Conservation (phyloP, 2,797 vertebrate genomes). For the Gephyroberyx darwinii region DNA sequence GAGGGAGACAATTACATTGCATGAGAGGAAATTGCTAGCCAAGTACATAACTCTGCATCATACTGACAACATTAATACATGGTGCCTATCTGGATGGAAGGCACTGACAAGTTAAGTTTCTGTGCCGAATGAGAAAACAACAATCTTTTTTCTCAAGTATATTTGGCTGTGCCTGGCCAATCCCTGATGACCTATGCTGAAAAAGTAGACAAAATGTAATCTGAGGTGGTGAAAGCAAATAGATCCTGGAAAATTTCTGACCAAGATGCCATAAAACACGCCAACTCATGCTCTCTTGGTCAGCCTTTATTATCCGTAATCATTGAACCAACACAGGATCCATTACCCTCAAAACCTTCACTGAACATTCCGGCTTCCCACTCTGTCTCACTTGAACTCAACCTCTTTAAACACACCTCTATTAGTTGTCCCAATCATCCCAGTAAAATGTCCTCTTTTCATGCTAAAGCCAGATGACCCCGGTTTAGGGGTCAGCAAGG, state of each 20-base stretch:
- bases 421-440: conserved; percentile 29
- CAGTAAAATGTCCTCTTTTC: conserved; percentile 24
- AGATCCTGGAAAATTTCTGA: conserved; percentile 49
- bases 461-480: conserved; percentile 40
- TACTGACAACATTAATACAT: background rate
- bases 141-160: conserved; percentile 1
- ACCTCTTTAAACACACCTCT: conserved; percentile 31
- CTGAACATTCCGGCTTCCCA: conserved; percentile 55
- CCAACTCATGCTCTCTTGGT: conserved; percentile 56
- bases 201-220: conserved; percentile 35
- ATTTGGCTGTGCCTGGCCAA: background rate
- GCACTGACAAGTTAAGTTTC: conserved; percentile 3
- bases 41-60: background rate
- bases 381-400: conserved; percentile 35
- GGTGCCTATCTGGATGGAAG: conserved; percentile 14
- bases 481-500: conserved; percentile 19
- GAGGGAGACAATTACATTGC: background rate
- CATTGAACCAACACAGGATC: conserved; percentile 63
- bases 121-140: conserved; percentile 6
- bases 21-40: background rate
- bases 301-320: conserved; percentile 72
- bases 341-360: conserved; percentile 54
- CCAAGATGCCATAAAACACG: conserved; percentile 46
- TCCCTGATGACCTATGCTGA: conserved; percentile 7
- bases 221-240: conserved; percentile 30